phyloP scores from a whole-genome alignment of 1,140 invertebrate species.

The Drosophila pruinosa region DNA sequence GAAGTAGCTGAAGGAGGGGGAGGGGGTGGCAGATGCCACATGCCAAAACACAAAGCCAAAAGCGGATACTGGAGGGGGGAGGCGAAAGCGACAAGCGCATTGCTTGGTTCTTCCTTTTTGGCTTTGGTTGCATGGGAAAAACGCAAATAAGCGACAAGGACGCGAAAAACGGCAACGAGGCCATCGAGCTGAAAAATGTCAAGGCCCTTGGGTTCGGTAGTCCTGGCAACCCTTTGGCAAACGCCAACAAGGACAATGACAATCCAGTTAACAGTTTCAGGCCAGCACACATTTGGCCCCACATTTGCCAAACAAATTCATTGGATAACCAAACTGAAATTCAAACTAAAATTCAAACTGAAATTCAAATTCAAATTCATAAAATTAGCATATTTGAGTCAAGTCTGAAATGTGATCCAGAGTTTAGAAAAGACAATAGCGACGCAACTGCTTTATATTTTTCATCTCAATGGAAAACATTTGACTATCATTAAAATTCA shows the following conservation, averaged over 20 bases:
- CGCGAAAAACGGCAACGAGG: constrained; percentile 45
- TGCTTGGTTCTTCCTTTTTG: constrained; percentile 47
- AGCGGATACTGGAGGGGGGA: neutral
- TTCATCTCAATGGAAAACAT: neutral
- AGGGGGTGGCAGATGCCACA: neutral
- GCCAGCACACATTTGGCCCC: neutral
- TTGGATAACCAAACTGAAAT: neutral
- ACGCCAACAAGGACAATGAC: constrained; percentile 27
- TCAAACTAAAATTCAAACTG: neutral
- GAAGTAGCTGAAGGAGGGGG: too few relatives aligned
- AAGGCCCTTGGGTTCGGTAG: constrained; percentile 44
- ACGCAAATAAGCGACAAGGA: constrained; percentile 69
- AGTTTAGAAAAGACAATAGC: neutral
- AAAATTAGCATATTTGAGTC: neutral
- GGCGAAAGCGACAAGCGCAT: constrained; percentile 43
- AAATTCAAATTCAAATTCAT: neutral
- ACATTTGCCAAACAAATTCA: neutral
- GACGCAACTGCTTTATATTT: neutral
- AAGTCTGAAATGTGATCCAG: neutral
- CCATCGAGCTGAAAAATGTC: constrained; percentile 57
- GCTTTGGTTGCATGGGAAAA: constrained; percentile 35
- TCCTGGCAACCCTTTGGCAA: constrained; percentile 34
- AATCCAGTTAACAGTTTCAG: constrained; percentile 26
- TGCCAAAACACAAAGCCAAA: constrained; percentile 13
- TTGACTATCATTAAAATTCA: too few relatives aligned